Evolutionary conservation across 1,140 invertebrate genomes (phyloP).

Genomic region (Coenobita brevimanus): DNA sequence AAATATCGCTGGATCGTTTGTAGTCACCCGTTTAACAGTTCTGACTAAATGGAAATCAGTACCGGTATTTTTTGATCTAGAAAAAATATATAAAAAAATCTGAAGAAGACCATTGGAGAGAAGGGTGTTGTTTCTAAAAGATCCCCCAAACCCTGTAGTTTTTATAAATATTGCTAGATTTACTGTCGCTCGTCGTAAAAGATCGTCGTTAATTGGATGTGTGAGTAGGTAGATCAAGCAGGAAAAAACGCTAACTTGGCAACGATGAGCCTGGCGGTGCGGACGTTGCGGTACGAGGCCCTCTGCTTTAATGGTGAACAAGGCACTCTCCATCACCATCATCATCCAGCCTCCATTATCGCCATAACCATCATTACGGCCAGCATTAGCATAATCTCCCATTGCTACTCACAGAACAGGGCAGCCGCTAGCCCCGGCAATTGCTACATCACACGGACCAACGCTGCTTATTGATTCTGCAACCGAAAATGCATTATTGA

Average conservation of each 20-base stretch:
- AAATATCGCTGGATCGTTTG: too few relatives aligned
- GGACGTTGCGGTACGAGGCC: not conserved
- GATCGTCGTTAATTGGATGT: not conserved
- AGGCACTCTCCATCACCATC: slow-evolving; percentile 20
- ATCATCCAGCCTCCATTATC: slow-evolving; percentile 7
- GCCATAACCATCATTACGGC: slow-evolving; percentile 29
- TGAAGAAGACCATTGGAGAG: too few relatives aligned
- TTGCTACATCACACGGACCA: too few relatives aligned
- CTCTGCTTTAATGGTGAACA: slow-evolving; percentile 10
- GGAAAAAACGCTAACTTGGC: too few relatives aligned
- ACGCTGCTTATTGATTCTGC: slow-evolving; percentile 20
- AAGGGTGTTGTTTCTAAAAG: not conserved
- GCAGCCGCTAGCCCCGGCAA: not conserved
- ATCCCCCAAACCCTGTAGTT: not conserved
- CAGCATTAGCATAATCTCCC: slow-evolving; percentile 25
- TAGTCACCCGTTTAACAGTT: too few relatives aligned
- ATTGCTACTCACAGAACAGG: not conserved
- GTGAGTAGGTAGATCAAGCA: too few relatives aligned
- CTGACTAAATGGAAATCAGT: too few relatives aligned
- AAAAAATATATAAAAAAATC: too few relatives aligned
- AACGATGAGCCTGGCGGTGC: too few relatives aligned
- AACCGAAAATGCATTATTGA: not conserved
- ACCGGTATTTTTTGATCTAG: too few relatives aligned
- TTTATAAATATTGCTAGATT: not conserved
- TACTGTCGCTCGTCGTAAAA: not conserved